A percentile compares a stretch with the other conserved stretches of the same genome.
Conservation (phyloP, 2,888 invertebrate genomes). For the Plemyria rubiginata region DNA sequence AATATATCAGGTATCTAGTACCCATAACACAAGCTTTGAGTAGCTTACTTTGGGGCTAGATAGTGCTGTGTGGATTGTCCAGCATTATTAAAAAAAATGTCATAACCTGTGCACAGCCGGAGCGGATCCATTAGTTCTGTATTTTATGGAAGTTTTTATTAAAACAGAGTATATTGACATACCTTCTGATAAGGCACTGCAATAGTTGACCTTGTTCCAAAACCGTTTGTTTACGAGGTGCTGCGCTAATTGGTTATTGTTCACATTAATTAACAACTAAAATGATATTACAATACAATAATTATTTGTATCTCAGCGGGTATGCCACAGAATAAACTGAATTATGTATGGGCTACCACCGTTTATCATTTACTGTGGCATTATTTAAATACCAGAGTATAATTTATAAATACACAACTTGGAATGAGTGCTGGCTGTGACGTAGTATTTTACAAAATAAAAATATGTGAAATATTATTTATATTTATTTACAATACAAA, state of each 20-base stretch:
- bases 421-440: constrained; percentile 8
- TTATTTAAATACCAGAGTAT: constrained; percentile 21
- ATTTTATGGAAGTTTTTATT: constrained; percentile 2
- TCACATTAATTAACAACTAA: constrained; percentile 41
- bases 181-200: constrained; percentile 31
- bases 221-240: constrained; percentile 36
- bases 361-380: constrained; percentile 21
- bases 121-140: background rate
- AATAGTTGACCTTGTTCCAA: constrained; percentile 40
- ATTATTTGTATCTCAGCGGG: constrained; percentile 31
- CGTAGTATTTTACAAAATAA: constrained; percentile 9
- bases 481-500: background rate
- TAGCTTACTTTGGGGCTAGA: no score
- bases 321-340: background rate
- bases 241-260: constrained; percentile 42
- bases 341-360: constrained; percentile 4
- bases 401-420: constrained; percentile 4
- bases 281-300: constrained; percentile 39
- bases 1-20: no score
- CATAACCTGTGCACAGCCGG: no score
- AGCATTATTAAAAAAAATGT: no score
- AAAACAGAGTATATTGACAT: constrained; percentile 15
- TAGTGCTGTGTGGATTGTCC: no score
- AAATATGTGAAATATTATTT: background rate
- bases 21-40: no score